Evolutionary conservation across 2,797 vertebrate species (phyloP), one percentile per base, ranked within the genome.

Genomic region (Euthynnus affinis): DNA sequence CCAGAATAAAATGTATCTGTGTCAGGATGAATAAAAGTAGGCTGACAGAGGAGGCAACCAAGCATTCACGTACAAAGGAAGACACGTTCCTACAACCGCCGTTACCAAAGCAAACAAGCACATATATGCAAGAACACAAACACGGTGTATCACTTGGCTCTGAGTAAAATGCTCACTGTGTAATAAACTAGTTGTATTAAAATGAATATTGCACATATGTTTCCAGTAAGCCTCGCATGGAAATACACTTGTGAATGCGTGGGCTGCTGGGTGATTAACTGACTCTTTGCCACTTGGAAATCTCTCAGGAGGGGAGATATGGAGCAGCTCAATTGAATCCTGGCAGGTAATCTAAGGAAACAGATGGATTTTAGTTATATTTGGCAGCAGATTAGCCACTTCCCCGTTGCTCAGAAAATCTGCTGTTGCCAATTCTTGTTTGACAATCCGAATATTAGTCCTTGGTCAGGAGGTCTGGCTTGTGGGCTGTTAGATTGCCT

Each of bases 351-450:
- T 93, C 93, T 90, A 85, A 91, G 88, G 92, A 92, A 93, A 91
- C 93, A 94, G 94, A 95, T 94, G 95, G 93, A 92, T 94, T 94
- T 92, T 83, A 87, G 90, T 93, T 94, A 93, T 94, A 93, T 94
- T 94, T 93, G 93, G 92, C 91, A 87, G 88, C 85, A 91, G 94
- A 95, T 95, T 93, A 94, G 87, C 88, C 82, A 87, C 86, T 90
- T 89, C 90, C 85, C 83, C 84, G 53, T 88, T 81, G 88, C 89
- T 92, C 86, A 86, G 77, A 91, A 90, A 91, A 78, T 88, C 80
- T 87, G 84, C 87, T 76, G 85, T 87, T 88, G 91, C 92, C 90
- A 93, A 91, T 76, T 80, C 83, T 85, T 90, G 88, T 93, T 90
- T 90, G 91, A 92, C 91, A 92, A 88, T 92, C 81, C 87, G 90